phyloP scores from a whole-genome alignment of 2,797 vertebrate genomes.

The Triplophysa bombifrons region DNA sequence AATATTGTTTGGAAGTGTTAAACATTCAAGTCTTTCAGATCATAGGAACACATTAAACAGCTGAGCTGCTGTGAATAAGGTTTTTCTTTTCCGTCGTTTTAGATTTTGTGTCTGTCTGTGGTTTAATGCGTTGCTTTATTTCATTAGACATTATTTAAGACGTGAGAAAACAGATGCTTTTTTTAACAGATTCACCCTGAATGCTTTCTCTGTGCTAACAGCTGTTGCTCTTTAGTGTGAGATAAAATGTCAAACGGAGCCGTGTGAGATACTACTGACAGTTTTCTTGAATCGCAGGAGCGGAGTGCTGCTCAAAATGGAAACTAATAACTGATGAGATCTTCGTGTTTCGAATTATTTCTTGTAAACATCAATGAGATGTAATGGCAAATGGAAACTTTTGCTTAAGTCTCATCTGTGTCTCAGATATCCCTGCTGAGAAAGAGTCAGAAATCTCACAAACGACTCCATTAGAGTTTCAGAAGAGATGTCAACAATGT shows the following conservation, averaged over 20 bases:
- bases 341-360: no score
- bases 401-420: no score
- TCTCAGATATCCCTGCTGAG: no score
- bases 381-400: no score
- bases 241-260: neutral
- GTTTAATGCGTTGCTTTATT: neutral
- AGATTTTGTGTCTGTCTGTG: neutral
- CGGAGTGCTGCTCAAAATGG: no score
- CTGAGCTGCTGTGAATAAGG: neutral
- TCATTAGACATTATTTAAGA: conserved; percentile 10
- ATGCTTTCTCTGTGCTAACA: neutral
- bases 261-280: neutral
- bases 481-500: no score
- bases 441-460: no score
- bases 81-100: neutral
- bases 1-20: neutral
- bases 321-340: neutral
- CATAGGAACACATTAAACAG: neutral
- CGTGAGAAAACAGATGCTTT: conserved; percentile 17
- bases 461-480: no score
- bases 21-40: neutral
- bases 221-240: conserved; percentile 21
- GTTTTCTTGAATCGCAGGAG: neutral
- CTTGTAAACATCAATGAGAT: no score
- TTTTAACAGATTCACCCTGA: conserved; percentile 1